Base-by-base conservation (phyloP, 2,797 vertebrate species). In the Acrocephalus scirpaceus region DNA sequence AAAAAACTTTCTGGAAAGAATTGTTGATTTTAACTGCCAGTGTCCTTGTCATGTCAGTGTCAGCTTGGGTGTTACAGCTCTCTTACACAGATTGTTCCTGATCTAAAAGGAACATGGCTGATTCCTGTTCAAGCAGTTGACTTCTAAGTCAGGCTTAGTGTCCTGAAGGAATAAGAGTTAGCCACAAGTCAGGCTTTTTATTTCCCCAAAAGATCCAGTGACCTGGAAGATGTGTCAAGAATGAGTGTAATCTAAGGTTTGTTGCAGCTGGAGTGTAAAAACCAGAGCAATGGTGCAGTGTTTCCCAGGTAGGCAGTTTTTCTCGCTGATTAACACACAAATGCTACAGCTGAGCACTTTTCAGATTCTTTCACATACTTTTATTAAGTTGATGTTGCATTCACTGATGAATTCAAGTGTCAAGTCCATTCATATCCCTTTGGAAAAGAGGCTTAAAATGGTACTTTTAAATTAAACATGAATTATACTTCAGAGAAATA, bases 311-410 rank as follows among this genome's bases (percentile, higher is more conserved):
- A 34, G n/a, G 26, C 26, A 45, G 23, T n/a, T 74, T 21, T 57
- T 60, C 56, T 45, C 1, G 0, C 47, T 58, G 53, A 60, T 69
- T 51, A 26, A 72, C 10, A 50, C 36, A 89, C 38, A 79, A 22
- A 40, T 21, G 72, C 34, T 86, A 92, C 66, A 93, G 56, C 47
- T 83, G 70, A 92, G 64, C 64, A 72, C 69, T 89, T 95, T 92
- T 88, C 69, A 96, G 70, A 56, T 90, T 94, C 56, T 92, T 96
- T 93, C 44, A 95, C 54, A 11, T 67, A 95, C 66, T 95, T 96
- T 96, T 97, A 98, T 98, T 97, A 93, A 44, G 85, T 92, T 94
- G 92, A 53, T 75, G 36, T 90, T 95, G 94, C 92, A 91, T 93
- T 96, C 67, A 67, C 32, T 67, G 48, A 71, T 86, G 42, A 80